Evolutionary conservation across 2,888 invertebrate genomes (phyloP), one percentile per base, ranked within the genome.

Genomic region (Phorcus lineatus): DNA sequence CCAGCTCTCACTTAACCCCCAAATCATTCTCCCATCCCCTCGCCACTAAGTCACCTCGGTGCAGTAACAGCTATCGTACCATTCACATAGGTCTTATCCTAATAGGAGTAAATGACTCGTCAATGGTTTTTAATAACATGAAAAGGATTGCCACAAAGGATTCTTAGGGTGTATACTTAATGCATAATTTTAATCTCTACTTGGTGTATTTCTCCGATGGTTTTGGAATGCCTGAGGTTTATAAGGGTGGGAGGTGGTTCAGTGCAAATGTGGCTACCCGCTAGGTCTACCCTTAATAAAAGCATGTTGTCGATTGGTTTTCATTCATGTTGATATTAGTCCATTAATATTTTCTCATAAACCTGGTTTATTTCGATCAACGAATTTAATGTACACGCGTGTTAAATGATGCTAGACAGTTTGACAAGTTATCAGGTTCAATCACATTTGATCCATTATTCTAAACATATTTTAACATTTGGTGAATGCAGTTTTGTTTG

Each of bases 151-250:
- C 40, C 40, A 70, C 70, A 70, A 70, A 70, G 40, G 36, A 70
- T 36, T 70, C 70, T 19, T 17, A 70, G 36, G 70, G 36, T 31
- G 40, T 36, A 70, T 36, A 36, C 70, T 36, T 70, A 70, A 70
- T 70, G 70, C 70, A 70, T 70, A 70, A 70, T 70, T 70, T 70
- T 70, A 70, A 70, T 70, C 70, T 70, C 19, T 70, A 70, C 40
- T 70, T 70, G 36, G 36, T 19, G 28, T 70, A 70, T 36, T 70
- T 31, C 36, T 40, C 70, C 31, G 40, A 36, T 70, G 28, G 19
- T 17, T 57, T 19, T 36, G 31, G 70, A n/a, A 36, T 31, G 70
- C 70, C 70, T 17, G 31, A 11, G 70, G 70, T 70, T 19, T 36
- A 40, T 70, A 16, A 17, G 70, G 2, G 3, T 36, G 40, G n/a